These are phyloP conservation scores for Salminus brasiliensis DNA, from an alignment of 2,113 vertebrate species.

Conservation along the genomic window DNA sequence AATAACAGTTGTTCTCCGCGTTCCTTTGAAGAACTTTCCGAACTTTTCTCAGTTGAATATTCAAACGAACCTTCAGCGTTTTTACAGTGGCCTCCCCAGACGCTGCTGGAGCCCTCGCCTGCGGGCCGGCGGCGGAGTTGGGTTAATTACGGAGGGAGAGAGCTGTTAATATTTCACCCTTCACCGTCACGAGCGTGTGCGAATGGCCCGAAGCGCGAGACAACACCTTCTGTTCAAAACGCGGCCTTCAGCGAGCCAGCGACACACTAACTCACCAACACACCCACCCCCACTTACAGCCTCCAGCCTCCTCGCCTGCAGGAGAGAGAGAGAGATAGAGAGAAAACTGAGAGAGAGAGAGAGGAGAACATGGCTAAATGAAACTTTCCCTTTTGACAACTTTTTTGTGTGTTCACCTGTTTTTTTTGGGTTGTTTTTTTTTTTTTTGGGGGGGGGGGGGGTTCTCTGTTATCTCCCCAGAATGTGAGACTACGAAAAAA, in stretches of 20 bases:
- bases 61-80: conserved; percentile 37
- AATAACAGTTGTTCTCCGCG: background rate
- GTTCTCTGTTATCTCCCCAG: conserved; percentile 57
- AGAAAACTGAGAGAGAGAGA: background rate
- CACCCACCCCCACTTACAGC: conserved; percentile 38
- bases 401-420: conserved; percentile 52
- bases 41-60: conserved; percentile 32
- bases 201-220: conserved; percentile 77
- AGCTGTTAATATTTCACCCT: conserved; percentile 75
- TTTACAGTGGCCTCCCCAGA: conserved; percentile 31
- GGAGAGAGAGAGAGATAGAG: conserved; percentile 4
- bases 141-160: conserved; percentile 74
- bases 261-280: conserved; percentile 39
- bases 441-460: conserved; percentile 61
- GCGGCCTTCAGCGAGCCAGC: conserved; percentile 69
- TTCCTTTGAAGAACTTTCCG: conserved; percentile 1
- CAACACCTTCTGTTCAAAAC: conserved; percentile 78
- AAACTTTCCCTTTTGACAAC: conserved; percentile 55
- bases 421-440: conserved; percentile 45
- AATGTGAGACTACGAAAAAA: conserved; percentile 50
- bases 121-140: conserved; percentile 62
- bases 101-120: conserved; percentile 30
- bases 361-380: conserved; percentile 7
- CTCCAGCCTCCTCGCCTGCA: background rate
- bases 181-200: conserved; percentile 68